These are phyloP conservation scores for Alfaro cultratus DNA, from an alignment of 2,797 vertebrate species.

Conservation along the genomic window DNA sequence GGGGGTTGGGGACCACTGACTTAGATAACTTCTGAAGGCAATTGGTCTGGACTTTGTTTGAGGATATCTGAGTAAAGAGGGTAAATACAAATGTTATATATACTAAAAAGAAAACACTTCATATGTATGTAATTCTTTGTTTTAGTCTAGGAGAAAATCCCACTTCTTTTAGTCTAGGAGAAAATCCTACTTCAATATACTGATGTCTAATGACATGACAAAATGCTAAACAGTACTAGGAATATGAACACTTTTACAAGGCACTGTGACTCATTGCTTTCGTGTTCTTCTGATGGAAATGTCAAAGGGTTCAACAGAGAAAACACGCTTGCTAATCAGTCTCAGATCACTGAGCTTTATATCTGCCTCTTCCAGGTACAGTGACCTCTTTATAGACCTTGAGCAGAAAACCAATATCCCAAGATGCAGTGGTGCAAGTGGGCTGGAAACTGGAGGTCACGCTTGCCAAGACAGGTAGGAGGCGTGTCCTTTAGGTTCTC, in stretches of 20 bases:
- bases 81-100: background rate
- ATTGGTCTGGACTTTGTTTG: background rate
- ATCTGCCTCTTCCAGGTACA: constrained; percentile 37
- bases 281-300: background rate
- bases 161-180: background rate
- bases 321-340: background rate
- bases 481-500: constrained; percentile 56
- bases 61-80: background rate
- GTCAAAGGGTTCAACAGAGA: background rate
- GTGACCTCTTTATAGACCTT: constrained; percentile 16
- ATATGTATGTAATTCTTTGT: background rate
- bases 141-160: background rate
- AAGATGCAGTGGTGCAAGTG: constrained; percentile 82
- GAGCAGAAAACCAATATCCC: constrained; percentile 77
- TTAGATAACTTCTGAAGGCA: background rate
- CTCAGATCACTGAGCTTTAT: constrained; percentile 20
- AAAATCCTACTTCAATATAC: background rate
- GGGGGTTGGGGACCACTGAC: too few species aligned
- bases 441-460: constrained; percentile 78
- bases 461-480: constrained; percentile 80
- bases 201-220: background rate
- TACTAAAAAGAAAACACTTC: background rate
- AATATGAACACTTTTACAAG: background rate
- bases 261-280: constrained; percentile 10
- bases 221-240: background rate